Evolutionary conservation across 2,113 vertebrate genomes (phyloP).

Genomic region (Peucedramus taeniatus): DNA sequence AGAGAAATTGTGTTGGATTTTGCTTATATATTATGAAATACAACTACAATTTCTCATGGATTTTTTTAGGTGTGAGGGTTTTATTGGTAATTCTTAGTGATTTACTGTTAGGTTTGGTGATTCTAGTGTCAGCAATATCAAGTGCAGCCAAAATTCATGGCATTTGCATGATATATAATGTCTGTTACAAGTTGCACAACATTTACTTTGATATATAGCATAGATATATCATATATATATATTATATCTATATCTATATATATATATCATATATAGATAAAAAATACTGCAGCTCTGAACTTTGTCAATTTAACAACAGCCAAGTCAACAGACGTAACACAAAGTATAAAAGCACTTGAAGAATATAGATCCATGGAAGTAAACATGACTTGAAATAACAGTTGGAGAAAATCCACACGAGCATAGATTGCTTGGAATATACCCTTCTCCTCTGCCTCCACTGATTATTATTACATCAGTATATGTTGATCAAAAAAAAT

Average conservation of each 20-base stretch:
- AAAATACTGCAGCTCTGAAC: not conserved
- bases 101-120: not conserved
- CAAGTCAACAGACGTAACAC: not conserved
- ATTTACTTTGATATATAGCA: not conserved
- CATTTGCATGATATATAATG: not conserved
- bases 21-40: not conserved
- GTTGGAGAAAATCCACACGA: not conserved
- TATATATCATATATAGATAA: no score
- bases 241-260: no score
- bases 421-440: not conserved
- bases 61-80: not conserved
- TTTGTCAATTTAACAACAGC: not conserved
- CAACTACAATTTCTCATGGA: not conserved
- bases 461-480: not conserved
- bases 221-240: no score
- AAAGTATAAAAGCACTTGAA: not conserved
- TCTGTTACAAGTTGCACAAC: accelerated
- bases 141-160: not conserved
- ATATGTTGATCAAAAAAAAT: not conserved
- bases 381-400: not conserved
- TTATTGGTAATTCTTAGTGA: not conserved
- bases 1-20: not conserved
- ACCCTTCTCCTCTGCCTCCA: not conserved
- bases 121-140: not conserved
- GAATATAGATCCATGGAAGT: not conserved